phyloP scores from a whole-genome alignment of 2,888 invertebrate genomes.

The Agrochola lychnidis region DNA sequence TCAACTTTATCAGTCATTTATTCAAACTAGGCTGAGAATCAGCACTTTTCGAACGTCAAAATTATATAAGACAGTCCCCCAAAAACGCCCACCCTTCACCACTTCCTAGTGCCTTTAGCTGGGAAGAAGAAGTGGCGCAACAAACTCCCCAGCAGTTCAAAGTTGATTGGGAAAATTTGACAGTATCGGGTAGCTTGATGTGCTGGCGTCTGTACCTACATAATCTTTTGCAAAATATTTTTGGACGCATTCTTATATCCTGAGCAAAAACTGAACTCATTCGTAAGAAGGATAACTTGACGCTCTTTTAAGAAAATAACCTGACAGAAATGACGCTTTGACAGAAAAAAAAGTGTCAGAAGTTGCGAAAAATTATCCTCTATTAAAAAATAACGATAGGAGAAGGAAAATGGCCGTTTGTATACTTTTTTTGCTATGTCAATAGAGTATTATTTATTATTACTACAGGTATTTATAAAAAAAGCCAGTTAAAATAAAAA shows the following conservation, averaged over 20 bases:
- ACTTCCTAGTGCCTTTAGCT: too few species aligned
- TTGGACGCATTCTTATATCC: neutral
- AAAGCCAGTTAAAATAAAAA: neutral
- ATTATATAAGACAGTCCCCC: too few species aligned
- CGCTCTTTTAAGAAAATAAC: constrained; percentile 8
- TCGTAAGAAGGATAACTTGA: neutral
- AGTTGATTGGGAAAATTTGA: too few species aligned
- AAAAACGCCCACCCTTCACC: too few species aligned
- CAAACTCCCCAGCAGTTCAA: too few species aligned
- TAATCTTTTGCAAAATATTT: neutral
- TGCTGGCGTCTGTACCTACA: too few species aligned
- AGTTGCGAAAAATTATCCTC: neutral
- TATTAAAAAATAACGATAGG: neutral
- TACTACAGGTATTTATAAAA: constrained; percentile 15
- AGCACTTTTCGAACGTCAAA: too few species aligned
- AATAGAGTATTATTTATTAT: constrained; percentile 13
- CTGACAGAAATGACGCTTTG: constrained; percentile 8
- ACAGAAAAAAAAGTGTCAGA: constrained; percentile 33
- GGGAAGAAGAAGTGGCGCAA: too few species aligned
- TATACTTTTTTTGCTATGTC: constrained; percentile 25
- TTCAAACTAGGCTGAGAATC: too few species aligned
- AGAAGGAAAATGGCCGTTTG: constrained; percentile 31
- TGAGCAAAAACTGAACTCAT: neutral
- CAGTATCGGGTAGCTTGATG: too few species aligned
- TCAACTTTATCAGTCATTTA: too few species aligned